phyloP scores from a whole-genome alignment of 2,113 vertebrate genomes.

The Piaya cayana region DNA sequence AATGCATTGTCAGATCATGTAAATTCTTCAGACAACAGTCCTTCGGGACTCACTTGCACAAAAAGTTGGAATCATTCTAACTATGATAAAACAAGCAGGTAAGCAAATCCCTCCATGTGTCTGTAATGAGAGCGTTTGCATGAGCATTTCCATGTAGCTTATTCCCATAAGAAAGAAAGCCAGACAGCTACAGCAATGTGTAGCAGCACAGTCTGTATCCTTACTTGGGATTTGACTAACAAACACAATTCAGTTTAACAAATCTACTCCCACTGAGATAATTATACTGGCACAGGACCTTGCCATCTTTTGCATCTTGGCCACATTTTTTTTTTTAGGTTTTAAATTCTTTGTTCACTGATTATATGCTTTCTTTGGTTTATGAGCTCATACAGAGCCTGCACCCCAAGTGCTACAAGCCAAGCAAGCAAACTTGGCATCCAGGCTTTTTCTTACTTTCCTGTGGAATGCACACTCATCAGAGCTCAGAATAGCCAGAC shows the following conservation, averaged over 20 bases:
- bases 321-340: not conserved
- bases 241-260: not conserved
- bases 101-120: not conserved
- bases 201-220: not conserved
- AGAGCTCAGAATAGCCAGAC: not conserved
- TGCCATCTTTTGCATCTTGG: not conserved
- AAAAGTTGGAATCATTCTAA: not conserved
- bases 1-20: not conserved
- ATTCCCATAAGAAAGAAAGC: not conserved
- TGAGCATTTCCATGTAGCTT: not conserved
- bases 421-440: not conserved
- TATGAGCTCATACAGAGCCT: not conserved
- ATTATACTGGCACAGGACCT: not conserved
- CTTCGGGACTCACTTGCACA: not conserved
- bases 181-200: not conserved
- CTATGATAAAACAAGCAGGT: not conserved
- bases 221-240: not conserved
- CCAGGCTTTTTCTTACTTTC: not conserved
- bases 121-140: not conserved
- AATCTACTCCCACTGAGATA: not conserved
- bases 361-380: not conserved
- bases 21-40: not conserved
- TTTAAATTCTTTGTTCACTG: slow-evolving; percentile 3
- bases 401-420: not conserved
- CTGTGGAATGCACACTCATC: not conserved